Evolutionary conservation across 2,888 invertebrate species (phyloP).

Genomic region (Tryphoninae sp.): DNA sequence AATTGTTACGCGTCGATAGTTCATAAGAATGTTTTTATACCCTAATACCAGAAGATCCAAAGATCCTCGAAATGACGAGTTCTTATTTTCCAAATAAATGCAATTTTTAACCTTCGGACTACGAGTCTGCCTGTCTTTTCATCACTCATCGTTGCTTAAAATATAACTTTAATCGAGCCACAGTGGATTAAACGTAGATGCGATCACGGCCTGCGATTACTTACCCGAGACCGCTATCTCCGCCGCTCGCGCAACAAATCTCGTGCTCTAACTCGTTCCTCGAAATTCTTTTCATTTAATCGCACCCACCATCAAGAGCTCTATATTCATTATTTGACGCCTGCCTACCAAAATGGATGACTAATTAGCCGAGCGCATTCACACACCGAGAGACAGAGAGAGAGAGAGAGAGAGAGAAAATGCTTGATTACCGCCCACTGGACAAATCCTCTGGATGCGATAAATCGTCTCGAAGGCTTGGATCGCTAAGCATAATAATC

Average conservation of each 20-base stretch:
- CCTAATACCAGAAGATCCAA: slow-evolving; percentile 71
- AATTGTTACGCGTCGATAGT: slow-evolving; percentile 63
- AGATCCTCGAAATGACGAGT: slow-evolving; percentile 71
- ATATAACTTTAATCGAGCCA: slow-evolving; percentile 21
- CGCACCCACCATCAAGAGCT: slow-evolving; percentile 22
- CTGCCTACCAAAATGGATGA: slow-evolving; percentile 52
- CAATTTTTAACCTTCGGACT: slow-evolving; percentile 68
- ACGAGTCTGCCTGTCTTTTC: slow-evolving; percentile 49
- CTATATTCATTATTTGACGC: slow-evolving; percentile 29
- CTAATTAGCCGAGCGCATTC: slow-evolving; percentile 48
- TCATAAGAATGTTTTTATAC: slow-evolving; percentile 72
- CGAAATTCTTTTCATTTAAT: slow-evolving; percentile 27
- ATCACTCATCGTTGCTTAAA: slow-evolving; percentile 57
- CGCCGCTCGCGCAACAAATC: slow-evolving; percentile 55
- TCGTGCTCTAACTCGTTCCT: slow-evolving; percentile 39
- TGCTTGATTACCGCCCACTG: slow-evolving; percentile 50
- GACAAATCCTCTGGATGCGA: slow-evolving; percentile 41
- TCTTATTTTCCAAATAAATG: slow-evolving; percentile 72
- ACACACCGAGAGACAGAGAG: slow-evolving; percentile 13
- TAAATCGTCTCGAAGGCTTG: slow-evolving; percentile 42
- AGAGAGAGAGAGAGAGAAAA: slow-evolving; percentile 37
- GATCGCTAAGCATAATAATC: slow-evolving; percentile 51
- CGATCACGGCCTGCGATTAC: slow-evolving; percentile 1
- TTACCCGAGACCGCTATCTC: slow-evolving; percentile 30
- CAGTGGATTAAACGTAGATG: neutral